Evolutionary conservation across 2,888 invertebrate genomes (phyloP), one percentile per base, ranked within the genome.

Genomic region (Shargacucullia verbasci): DNA sequence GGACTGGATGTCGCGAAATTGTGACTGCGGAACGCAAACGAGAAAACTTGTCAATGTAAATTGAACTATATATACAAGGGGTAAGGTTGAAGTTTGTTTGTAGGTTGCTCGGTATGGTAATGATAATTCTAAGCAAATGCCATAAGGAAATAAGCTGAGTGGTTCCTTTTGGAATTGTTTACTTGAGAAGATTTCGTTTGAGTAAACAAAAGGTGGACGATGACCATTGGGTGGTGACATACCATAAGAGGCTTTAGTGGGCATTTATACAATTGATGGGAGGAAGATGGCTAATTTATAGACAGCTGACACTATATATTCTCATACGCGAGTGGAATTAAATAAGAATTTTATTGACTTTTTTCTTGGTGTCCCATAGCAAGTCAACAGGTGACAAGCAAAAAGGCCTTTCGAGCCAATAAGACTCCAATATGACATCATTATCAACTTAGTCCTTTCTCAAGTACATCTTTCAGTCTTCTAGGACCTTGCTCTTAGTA

Each of bases 121-220:
- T 89, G 90, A 87, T 89, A 87, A 89, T 90, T 88, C 86, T 86
- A 88, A 89, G 89, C 87, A 89, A 91, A 91, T 89, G 90, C 88
- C 85, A 87, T 87, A 85, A 86, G 87, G 85, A 86, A 87, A 86
- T 84, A 86, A 84, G 83, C 83, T 80, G 80, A 85, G 83, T 82
- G 83, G 83, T 81, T 82, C 72, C 82, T 81, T 83, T 76, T 76
- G 76, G 85, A 85, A 85, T 85, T 83, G 85, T 85, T 85, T 84
- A 81, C 82, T 80, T 71, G 70, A 71, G 68, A 73, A 75, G 76
- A 81, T 82, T 78, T 75, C 68, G 73, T 76, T 73, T 71, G 61
- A 59, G 75, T 78, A 79, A 69, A 76, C 74, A 78, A 71, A 73
- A 76, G 73, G 75, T 74, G 72, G 67, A 73, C 72, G 62, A 64